These are phyloP conservation scores for Watersipora subatra DNA, from an alignment of 1,140 invertebrate species.

Conservation along the genomic window DNA sequence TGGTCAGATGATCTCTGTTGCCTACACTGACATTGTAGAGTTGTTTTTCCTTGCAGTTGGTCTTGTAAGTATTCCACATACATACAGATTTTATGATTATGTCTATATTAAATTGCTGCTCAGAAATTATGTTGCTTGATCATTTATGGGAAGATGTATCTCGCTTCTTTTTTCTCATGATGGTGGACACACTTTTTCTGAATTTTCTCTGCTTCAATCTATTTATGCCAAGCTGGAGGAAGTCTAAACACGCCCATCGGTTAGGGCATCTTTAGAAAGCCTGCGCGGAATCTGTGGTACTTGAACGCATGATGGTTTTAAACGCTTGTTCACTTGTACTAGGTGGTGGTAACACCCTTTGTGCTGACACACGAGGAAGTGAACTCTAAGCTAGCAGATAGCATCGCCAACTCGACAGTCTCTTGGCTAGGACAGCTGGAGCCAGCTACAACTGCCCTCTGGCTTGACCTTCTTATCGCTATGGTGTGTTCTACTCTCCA, in stretches of 20 bases:
- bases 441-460: constrained; percentile 20
- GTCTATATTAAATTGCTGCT: too few species aligned
- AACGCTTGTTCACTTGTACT: constrained; percentile 16
- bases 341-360: constrained; percentile 91
- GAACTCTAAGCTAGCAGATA: constrained; percentile 13
- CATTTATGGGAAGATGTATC: too few species aligned
- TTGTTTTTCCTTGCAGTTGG: constrained; percentile 25
- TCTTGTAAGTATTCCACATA: constrained; percentile 26
- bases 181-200: too few species aligned
- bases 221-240: too few species aligned
- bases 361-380: constrained; percentile 73
- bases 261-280: background rate
- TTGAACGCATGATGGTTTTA: background rate
- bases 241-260: background rate
- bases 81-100: too few species aligned
- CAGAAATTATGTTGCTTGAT: too few species aligned
- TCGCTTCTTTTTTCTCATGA: too few species aligned
- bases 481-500: constrained; percentile 32
- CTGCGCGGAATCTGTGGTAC: background rate
- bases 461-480: constrained; percentile 30
- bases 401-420: constrained; percentile 48
- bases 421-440: constrained; percentile 78
- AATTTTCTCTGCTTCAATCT: too few species aligned
- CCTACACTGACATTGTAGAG: constrained; percentile 35
- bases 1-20: constrained; percentile 35